A percentile compares a stretch with the other conserved stretches of the same genome.
Evolutionary conservation across 2,113 vertebrate species (phyloP).

Genomic region (Peromyscus polionotus): DNA sequence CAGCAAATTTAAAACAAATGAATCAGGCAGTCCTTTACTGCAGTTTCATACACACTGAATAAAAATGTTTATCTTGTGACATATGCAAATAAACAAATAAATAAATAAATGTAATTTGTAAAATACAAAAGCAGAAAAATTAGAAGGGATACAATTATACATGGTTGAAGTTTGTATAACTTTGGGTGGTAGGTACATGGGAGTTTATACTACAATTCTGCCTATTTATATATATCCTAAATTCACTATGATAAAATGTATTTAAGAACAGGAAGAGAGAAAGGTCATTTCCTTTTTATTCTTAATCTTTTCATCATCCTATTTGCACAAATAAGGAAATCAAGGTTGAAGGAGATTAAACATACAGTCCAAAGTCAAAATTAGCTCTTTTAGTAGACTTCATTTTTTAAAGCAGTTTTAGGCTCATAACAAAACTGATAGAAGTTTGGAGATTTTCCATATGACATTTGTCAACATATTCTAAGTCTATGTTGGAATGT

Average conservation of each 20-base stretch:
- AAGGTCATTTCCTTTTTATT: neutral
- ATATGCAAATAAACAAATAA: neutral
- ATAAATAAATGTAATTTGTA: neutral
- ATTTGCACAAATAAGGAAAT: neutral
- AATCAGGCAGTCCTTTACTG: no score
- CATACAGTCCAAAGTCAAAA: neutral
- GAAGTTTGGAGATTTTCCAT: no score
- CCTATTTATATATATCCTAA: neutral
- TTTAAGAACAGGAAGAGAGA: neutral
- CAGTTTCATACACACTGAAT: no score
- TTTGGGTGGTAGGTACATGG: neutral
- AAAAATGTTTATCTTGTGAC: no score
- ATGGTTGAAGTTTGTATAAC: neutral
- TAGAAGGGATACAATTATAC: neutral
- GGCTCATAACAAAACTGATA: no score
- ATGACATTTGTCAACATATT: neutral
- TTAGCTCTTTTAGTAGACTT: neutral
- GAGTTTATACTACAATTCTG: neutral
- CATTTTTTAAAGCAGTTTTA: neutral
- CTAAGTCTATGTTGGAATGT: neutral
- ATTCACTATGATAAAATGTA: constrained; percentile 41
- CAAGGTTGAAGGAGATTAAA: no score
- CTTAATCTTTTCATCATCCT: neutral
- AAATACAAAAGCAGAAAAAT: neutral
- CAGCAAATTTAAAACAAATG: no score